These are phyloP conservation scores for Cyaniris semiargus DNA, from an alignment of 2,888 invertebrate species.

Conservation along the genomic window DNA sequence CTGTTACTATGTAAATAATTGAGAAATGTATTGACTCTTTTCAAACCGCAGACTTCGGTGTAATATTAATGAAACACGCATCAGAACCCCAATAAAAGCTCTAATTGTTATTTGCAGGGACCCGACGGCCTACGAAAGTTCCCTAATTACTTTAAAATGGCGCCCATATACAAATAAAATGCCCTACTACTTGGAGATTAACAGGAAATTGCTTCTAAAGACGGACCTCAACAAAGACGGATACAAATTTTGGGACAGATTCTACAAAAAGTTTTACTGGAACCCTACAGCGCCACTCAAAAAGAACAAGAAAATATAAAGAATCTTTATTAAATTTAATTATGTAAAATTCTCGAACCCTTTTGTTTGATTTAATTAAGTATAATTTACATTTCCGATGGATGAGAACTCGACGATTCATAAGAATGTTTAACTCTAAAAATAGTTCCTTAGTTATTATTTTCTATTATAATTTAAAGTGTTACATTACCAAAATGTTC, in stretches of 20 bases:
- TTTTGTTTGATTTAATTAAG: not conserved
- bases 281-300: slow-evolving; percentile 50
- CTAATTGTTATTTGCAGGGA: slow-evolving; percentile 54
- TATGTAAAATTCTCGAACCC: slow-evolving; percentile 22
- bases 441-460: not conserved
- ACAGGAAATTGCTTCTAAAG: slow-evolving; percentile 52
- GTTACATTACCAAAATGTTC: no score
- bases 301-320: slow-evolving; percentile 36
- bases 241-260: slow-evolving; percentile 62
- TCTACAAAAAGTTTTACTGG: slow-evolving; percentile 65
- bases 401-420: not conserved
- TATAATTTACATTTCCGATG: not conserved
- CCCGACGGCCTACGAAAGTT: slow-evolving; percentile 66
- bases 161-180: slow-evolving; percentile 54
- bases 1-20: not conserved
- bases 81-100: slow-evolving; percentile 18
- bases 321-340: slow-evolving; percentile 12
- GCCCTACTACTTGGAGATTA: slow-evolving; percentile 62
- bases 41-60: not conserved
- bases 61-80: slow-evolving; percentile 15
- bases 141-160: slow-evolving; percentile 60
- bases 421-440: not conserved
- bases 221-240: slow-evolving; percentile 55
- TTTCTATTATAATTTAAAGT: no score
- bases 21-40: not conserved